phyloP scores from a whole-genome alignment of 2,888 invertebrate genomes.

The Tanytarsus gracilentus region DNA sequence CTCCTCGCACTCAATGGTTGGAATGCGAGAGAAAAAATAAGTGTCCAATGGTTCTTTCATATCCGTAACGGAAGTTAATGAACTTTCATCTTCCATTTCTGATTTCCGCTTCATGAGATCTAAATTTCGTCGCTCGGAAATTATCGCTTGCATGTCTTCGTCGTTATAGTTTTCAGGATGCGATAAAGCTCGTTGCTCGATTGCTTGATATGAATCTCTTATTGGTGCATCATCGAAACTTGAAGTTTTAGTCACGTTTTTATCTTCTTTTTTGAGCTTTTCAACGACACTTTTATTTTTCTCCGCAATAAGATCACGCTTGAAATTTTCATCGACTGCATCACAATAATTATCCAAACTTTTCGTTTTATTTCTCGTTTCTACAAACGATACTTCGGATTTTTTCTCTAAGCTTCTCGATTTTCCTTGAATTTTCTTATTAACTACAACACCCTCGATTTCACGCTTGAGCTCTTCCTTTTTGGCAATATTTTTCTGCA shows the following conservation, averaged over 20 bases:
- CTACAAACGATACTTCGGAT: conserved; percentile 50
- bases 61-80: conserved; percentile 57
- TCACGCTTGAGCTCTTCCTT: conserved; percentile 54
- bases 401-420: conserved; percentile 60
- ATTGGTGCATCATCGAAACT: conserved; percentile 9
- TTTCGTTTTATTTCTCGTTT: conserved; percentile 56
- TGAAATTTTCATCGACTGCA: conserved; percentile 36
- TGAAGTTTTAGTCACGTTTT: conserved; percentile 36
- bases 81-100: conserved; percentile 49
- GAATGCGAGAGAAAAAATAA: conserved; percentile 35
- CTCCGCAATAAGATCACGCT: conserved; percentile 37
- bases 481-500: conserved; percentile 36
- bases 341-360: conserved; percentile 59
- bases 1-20: conserved; percentile 44
- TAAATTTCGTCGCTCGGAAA: conserved; percentile 51
- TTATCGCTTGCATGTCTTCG: conserved; percentile 53
- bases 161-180: conserved; percentile 37
- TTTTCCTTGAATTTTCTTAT: conserved; percentile 53
- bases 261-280: conserved; percentile 34
- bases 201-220: background rate
- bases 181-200: conserved; percentile 30
- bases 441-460: conserved; percentile 55
- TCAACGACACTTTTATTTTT: conserved; percentile 32
- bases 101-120: conserved; percentile 52
- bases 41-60: conserved; percentile 44